These are phyloP conservation scores for Pogonomyrmex barbatus DNA, from an alignment of 1,140 invertebrate species.

Conservation along the genomic window DNA sequence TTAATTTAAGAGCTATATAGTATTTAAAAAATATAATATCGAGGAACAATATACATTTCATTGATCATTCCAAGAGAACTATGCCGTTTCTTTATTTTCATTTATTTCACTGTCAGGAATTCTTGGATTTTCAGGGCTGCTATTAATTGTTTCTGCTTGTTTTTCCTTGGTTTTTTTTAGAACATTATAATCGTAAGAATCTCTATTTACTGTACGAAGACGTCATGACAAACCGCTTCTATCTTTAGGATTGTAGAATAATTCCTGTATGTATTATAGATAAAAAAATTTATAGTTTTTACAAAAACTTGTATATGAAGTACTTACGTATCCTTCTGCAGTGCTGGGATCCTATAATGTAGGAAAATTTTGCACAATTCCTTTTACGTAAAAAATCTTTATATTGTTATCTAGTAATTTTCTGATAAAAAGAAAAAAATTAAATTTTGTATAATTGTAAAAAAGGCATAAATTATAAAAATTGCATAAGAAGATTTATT, in stretches of 20 bases:
- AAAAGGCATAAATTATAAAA: background rate
- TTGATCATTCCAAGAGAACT: background rate
- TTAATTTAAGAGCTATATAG: background rate
- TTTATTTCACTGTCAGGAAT: background rate
- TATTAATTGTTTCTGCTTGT: background rate
- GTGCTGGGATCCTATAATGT: background rate
- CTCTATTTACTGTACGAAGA: conserved; percentile 10
- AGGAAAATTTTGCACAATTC: background rate
- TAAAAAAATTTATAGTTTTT: background rate
- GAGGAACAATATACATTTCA: background rate
- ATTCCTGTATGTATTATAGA: background rate
- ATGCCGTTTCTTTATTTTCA: background rate
- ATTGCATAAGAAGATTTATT: background rate
- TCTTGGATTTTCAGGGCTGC: conserved; percentile 1
- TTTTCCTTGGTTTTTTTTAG: background rate
- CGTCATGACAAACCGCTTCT: background rate
- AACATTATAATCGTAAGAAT: background rate
- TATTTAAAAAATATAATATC: background rate
- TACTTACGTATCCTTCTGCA: background rate
- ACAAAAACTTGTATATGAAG: background rate
- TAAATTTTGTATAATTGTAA: background rate
- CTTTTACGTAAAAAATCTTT: conserved; percentile 2
- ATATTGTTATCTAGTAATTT: background rate
- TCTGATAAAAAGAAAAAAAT: background rate
- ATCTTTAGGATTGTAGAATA: conserved; percentile 2